Base-by-base conservation (phyloP, 2,113 vertebrate genomes). In the Scolopax mira region DNA sequence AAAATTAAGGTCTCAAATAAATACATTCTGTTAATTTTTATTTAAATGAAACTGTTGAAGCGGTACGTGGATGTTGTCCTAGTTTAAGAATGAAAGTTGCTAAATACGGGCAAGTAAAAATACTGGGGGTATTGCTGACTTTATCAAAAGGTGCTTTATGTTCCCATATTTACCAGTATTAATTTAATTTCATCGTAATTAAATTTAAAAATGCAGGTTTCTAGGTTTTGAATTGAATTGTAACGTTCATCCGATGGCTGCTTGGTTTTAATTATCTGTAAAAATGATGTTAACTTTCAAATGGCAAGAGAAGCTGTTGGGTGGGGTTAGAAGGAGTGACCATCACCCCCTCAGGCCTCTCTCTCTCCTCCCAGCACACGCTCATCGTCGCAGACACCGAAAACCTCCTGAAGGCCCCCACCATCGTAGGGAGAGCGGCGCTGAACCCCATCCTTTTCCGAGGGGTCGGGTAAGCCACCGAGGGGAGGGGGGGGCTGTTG, bases 391-490 rank as follows among this genome's bases (percentile, higher is more conserved):
- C 99, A 0, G 99, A 99, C 60, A 95, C 98, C 1, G 99, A 99
- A 93, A 99, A 99, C 85, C 98, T 99, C n/a, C 98, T 99, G 85
- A 99, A 99, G 97, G 99, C 99, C 42, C 98, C 99, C 3, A 99
- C 99, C 60, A 99, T 99, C 8, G 99, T 99, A 44, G 99, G 99
- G 44, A 99, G 98, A 24, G 97, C 98, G 6, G 97, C 98, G 1
- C 98, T 98, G 49, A 99, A 98, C 77, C 99, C 99, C 49, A 98
- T 99, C 92, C 98, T 99, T 33, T 99, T 99, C 95, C 98, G 99
- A 91, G 99, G 99, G 67, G 99, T 99, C 24, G 99, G 99, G 99
- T 99, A 95, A 98, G 99, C 79, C 16, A 33, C 60, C 22, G 6
- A n/a, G n/a, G 67, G 1, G 5, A 1, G 5, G 46, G 71, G 60